These are phyloP conservation scores for Gasterosteus nipponicus DNA, from an alignment of 2,113 vertebrate species.

Conservation along the genomic window DNA sequence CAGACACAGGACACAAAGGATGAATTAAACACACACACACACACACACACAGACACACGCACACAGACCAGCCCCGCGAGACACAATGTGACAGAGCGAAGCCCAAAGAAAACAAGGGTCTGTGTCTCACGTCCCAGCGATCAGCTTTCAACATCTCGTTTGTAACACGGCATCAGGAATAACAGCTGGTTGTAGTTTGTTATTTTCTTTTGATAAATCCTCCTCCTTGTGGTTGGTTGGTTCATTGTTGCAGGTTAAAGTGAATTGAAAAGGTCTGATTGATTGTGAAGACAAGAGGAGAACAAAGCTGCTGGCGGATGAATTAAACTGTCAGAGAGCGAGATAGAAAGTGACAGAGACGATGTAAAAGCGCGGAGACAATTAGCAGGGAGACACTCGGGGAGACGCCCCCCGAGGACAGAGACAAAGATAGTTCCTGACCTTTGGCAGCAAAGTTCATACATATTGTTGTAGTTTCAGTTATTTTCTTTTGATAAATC, in stretches of 20 bases:
- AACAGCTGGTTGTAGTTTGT: too few species aligned
- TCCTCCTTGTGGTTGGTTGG: background rate
- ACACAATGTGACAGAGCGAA: slow-evolving; percentile 76
- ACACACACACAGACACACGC: slow-evolving; percentile 38
- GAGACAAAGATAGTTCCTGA: background rate
- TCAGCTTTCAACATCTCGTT: slow-evolving; percentile 85
- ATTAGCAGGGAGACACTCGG: slow-evolving; percentile 4
- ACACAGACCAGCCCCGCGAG: slow-evolving; percentile 62
- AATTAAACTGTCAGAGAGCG: slow-evolving; percentile 56
- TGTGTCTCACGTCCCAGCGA: slow-evolving; percentile 76
- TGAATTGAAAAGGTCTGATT: slow-evolving; percentile 47
- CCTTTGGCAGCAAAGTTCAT: background rate
- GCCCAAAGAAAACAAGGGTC: slow-evolving; percentile 80
- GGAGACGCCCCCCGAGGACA: slow-evolving; percentile 25
- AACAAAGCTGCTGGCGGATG: too few species aligned
- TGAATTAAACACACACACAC: background rate
- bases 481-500: too few species aligned
- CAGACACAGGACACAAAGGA: slow-evolving; percentile 64
- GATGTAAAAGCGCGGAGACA: slow-evolving; percentile 1
- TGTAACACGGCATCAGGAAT: slow-evolving; percentile 78
- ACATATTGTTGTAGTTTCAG: too few species aligned
- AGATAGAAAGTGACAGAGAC: slow-evolving; percentile 36
- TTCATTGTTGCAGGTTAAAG: slow-evolving; percentile 38
- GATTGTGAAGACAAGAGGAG: slow-evolving; percentile 43
- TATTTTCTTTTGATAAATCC: too few species aligned